A percentile compares a stretch with the other conserved stretches of the same genome.
Conservation (phyloP, 2,113 vertebrate species). For the Merops nubicus region DNA sequence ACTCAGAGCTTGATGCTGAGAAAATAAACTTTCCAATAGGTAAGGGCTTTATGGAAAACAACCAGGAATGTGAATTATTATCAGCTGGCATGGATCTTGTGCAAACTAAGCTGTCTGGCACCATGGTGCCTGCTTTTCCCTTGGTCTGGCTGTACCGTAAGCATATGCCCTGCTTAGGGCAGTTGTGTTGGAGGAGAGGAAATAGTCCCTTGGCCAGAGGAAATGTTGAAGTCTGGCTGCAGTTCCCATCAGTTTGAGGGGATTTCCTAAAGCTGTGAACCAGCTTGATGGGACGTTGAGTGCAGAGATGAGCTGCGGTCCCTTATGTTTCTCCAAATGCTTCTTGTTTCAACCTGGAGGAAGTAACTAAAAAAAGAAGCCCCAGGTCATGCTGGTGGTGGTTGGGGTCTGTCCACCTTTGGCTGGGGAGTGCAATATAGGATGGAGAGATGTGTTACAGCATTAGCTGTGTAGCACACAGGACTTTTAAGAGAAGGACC, state of each 20-base stretch:
- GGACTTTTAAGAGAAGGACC: background rate
- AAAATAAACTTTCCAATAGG: background rate
- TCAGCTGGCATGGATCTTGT: fast-evolving
- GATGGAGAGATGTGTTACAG: fast-evolving
- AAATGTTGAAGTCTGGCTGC: background rate
- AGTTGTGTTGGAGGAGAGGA: background rate
- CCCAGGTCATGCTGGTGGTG: background rate
- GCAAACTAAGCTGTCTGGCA: background rate
- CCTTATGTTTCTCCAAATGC: background rate
- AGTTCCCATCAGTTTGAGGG: too few species aligned
- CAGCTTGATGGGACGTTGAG: background rate
- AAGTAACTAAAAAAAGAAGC: background rate
- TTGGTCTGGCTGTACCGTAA: background rate
- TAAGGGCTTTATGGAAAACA: background rate
- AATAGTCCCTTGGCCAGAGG: background rate
- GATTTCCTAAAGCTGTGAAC: background rate
- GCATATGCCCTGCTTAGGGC: background rate
- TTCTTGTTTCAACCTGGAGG: background rate
- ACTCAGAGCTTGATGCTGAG: background rate
- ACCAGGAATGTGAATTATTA: background rate
- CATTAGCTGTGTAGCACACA: fast-evolving
- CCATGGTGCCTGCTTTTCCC: background rate
- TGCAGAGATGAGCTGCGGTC: background rate
- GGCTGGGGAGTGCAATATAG: fast-evolving
- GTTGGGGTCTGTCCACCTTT: background rate